Evolutionary conservation across 2,888 invertebrate genomes (phyloP).

Genomic region (Melanostoma scalare): DNA sequence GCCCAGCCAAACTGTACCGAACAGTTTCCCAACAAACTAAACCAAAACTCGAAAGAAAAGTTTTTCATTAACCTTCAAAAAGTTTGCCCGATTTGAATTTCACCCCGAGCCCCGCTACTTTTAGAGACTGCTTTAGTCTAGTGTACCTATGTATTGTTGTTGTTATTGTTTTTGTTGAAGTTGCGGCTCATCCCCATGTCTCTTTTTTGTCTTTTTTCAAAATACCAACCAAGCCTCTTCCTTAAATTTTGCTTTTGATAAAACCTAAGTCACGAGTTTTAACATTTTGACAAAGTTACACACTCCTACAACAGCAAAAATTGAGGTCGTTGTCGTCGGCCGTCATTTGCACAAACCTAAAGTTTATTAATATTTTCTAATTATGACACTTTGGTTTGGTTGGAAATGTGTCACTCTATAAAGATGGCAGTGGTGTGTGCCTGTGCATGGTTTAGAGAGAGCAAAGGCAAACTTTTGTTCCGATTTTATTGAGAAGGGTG

Average conservation of each 20-base stretch:
- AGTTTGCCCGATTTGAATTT: conserved; percentile 73
- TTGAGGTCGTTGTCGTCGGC: conserved; percentile 29
- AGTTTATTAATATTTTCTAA: conserved; percentile 72
- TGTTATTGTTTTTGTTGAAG: conserved; percentile 69
- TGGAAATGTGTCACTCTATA: conserved; percentile 54
- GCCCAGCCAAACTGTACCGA: conserved; percentile 71
- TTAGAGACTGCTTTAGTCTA: conserved; percentile 50
- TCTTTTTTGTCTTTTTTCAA: conserved; percentile 22
- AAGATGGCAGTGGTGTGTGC: conserved; percentile 8
- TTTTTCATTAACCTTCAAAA: conserved; percentile 75
- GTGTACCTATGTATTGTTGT: conserved; percentile 56
- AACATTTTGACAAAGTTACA: conserved; percentile 60
- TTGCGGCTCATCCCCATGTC: conserved; percentile 49
- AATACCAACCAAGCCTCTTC: conserved; percentile 54
- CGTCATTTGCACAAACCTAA: conserved; percentile 56
- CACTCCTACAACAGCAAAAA: conserved; percentile 27
- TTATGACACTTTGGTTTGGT: conserved; percentile 63
- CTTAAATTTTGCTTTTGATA: conserved; percentile 6
- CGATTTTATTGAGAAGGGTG: conserved; percentile 39
- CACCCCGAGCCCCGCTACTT: conserved; percentile 68
- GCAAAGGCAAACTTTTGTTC: conserved; percentile 58
- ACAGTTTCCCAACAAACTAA: conserved; percentile 72
- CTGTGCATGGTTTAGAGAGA: conserved; percentile 36
- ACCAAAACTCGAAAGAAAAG: conserved; percentile 72
- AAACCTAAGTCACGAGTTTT: conserved; percentile 66